Evolutionary conservation across 2,797 vertebrate genomes (phyloP).

Genomic region (Erpetoichthys calabaricus): DNA sequence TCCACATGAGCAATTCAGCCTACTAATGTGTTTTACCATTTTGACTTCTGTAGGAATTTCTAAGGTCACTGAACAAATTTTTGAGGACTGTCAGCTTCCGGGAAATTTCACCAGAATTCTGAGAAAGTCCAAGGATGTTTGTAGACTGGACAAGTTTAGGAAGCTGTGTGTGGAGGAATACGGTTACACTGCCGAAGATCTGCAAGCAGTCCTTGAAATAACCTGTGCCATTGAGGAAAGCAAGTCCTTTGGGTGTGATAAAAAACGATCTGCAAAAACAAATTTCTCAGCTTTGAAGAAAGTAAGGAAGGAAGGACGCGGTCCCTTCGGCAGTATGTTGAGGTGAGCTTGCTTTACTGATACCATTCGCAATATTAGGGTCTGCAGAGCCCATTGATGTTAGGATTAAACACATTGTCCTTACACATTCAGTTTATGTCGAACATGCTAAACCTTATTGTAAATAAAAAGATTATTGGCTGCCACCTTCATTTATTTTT

Average conservation of each 20-base stretch:
- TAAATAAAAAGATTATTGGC: background rate
- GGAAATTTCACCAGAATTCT: conserved; percentile 41
- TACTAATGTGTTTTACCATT: no score
- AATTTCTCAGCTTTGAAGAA: conserved; percentile 39
- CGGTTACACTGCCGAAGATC: conserved; percentile 48
- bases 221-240: conserved; percentile 36
- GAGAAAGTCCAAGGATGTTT: conserved; percentile 21
- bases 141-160: conserved; percentile 24
- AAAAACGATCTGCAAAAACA: conserved; percentile 26
- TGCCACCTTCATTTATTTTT: no score
- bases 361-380: no score
- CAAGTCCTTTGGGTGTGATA: conserved; percentile 53
- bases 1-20: no score
- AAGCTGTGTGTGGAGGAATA: conserved; percentile 20
- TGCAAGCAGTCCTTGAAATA: conserved; percentile 41
- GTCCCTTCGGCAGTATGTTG: conserved; percentile 59
- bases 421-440: no score
- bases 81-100: conserved; percentile 28
- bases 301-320: conserved; percentile 30
- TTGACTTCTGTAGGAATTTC: conserved; percentile 21
- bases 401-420: no score
- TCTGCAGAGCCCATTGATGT: no score
- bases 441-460: background rate
- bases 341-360: conserved; percentile 36
- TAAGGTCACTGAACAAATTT: conserved; percentile 21